Percentiles rank a stretch among this genome's conserved stretches.
These are phyloP conservation scores for Sinocyclocheilus maitianheensis DNA, from an alignment of 2,113 vertebrate species.

Conservation along the genomic window DNA sequence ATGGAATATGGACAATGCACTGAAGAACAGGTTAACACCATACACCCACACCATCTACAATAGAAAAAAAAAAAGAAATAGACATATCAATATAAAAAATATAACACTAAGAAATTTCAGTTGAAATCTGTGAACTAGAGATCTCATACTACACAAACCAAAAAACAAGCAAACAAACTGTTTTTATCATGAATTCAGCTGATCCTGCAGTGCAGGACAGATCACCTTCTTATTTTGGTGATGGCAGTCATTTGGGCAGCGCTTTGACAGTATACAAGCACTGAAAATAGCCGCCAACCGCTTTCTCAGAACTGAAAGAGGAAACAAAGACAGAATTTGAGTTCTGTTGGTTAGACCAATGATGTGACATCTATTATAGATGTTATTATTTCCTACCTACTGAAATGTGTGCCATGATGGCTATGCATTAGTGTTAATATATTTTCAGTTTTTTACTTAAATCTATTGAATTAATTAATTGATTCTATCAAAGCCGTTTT, in stretches of 20 bases:
- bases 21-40: slow-evolving; percentile 80
- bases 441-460: no score
- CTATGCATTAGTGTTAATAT: no score
- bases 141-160: neutral
- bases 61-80: neutral
- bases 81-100: neutral
- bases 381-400: neutral
- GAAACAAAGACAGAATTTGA: slow-evolving; percentile 6
- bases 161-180: no score
- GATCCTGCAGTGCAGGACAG: neutral
- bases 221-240: slow-evolving; percentile 84
- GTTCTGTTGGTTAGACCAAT: neutral
- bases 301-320: slow-evolving; percentile 83
- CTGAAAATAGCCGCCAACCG: slow-evolving; percentile 81
- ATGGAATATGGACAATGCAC: slow-evolving; percentile 82
- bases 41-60: slow-evolving; percentile 78
- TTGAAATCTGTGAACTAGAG: slow-evolving; percentile 34
- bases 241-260: slow-evolving; percentile 76
- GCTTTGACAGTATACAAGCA: slow-evolving; percentile 85
- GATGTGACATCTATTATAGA: neutral
- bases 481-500: neutral
- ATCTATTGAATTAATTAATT: no score
- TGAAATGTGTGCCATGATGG: neutral
- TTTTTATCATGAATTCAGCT: neutral
- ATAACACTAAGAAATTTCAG: neutral